Evolutionary conservation across 2,113 vertebrate genomes (phyloP).

Genomic region (Brevimyrus niger): DNA sequence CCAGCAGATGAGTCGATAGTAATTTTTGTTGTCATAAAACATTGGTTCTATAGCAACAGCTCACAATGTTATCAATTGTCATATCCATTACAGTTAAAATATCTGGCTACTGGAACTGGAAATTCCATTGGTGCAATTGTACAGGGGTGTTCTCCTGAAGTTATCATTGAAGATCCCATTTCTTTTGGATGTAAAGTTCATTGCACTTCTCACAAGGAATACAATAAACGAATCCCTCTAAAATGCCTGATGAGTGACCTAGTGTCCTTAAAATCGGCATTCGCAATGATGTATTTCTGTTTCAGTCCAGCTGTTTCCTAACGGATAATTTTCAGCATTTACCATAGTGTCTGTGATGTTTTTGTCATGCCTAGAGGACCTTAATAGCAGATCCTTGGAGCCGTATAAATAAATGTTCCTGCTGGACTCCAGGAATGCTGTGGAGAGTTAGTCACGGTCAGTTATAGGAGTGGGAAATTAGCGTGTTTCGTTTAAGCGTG

Average conservation of each 20-base stretch:
- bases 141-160: background rate
- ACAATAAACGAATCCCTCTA: background rate
- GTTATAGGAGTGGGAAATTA: slow-evolving; percentile 31
- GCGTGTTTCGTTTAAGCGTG: slow-evolving; percentile 66
- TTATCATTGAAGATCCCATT: background rate
- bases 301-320: background rate
- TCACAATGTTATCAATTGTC: background rate
- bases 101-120: background rate
- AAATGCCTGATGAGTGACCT: background rate
- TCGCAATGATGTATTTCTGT: background rate
- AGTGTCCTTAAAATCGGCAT: background rate
- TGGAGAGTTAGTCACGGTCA: slow-evolving; percentile 55
- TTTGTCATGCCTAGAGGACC: background rate
- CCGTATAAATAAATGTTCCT: background rate
- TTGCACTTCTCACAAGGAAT: background rate
- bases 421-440: slow-evolving; percentile 29
- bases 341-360: slow-evolving; percentile 2
- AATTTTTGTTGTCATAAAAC: background rate
- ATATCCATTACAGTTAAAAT: background rate
- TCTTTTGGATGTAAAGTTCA: background rate
- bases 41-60: background rate
- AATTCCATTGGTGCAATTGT: background rate
- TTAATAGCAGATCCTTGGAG: background rate
- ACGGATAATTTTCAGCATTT: background rate
- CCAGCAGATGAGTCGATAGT: background rate